Base-by-base conservation (phyloP, 2,113 vertebrate genomes). In the Catharus fuscescens region DNA sequence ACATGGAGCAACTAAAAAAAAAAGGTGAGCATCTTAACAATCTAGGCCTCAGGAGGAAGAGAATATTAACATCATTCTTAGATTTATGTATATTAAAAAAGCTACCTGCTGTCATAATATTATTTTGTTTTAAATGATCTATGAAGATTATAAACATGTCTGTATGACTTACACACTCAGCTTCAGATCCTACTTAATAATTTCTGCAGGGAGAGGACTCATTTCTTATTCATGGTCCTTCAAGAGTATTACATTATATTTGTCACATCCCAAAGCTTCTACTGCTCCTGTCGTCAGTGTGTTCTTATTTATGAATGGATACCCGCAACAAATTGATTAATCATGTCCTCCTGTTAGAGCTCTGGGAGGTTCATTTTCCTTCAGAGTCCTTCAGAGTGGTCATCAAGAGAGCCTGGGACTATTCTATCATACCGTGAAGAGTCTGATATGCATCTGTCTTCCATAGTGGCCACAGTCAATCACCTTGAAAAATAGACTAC, bases 221-320 rank as follows among this genome's bases (percentile, higher is more conserved):
- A 50, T 93, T 94, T 92, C 52, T 91, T 86, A 78, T 80, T 93
- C 50, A 54, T 40, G 18, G 67, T 78, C 15, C 26, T 91, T 86
- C 56, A 78, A 86, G 82, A 48, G 13, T 60, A 78, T 59, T 80
- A 45, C 57, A 67, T 87, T 82, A 45, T 48, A 44, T 76, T 81
- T 93, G 56, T 80, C 76, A 84, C 12, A 8, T 86, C 26, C 6
- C 24, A 78, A 62, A 83, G 56, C 13, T 88, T 80, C 42, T 67
- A n/a, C 20, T 80, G 34, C 29, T 78, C 24, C 20, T 66, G 6
- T 71, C 3, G 0, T 74, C 56, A 64, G 6, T 77, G 10, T 90
- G 44, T 52, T 71, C 26, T 88, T 93, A 73, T 83, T 91, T 90
- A 86, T 66, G 47, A 42, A 40, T 78, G 24, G 80, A 77, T 70